Evolutionary conservation across 1,140 invertebrate species (phyloP).

Genomic region (Venustaconcha ellipsiformis): DNA sequence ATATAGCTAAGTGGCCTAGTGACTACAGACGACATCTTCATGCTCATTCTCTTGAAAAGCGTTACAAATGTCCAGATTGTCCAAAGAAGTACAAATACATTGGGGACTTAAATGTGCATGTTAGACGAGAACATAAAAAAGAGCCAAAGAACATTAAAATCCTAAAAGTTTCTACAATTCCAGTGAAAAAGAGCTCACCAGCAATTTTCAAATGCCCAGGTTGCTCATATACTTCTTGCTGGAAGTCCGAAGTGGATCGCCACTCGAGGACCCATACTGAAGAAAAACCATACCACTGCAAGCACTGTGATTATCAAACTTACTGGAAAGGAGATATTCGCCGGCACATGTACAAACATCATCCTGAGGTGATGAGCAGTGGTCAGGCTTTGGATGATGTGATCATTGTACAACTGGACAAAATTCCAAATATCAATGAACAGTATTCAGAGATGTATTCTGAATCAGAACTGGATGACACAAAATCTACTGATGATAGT

Average conservation of each 20-base stretch:
- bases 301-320: conserved; percentile 63
- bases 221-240: conserved; percentile 54
- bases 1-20: conserved; percentile 86
- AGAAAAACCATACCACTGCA: conserved; percentile 65
- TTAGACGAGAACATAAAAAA: conserved; percentile 58
- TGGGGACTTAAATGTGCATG: conserved; percentile 66
- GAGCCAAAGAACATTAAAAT: conserved; percentile 45
- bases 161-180: conserved; percentile 51
- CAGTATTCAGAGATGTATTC: conserved; percentile 1
- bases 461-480: background rate
- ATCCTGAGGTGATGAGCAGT: conserved; percentile 50
- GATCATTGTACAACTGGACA: conserved; percentile 31
- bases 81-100: conserved; percentile 69
- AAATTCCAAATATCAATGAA: conserved; percentile 7
- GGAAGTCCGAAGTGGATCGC: conserved; percentile 60
- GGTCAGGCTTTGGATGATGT: conserved; percentile 39
- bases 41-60: conserved; percentile 73
- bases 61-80: conserved; percentile 67
- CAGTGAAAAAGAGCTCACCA: conserved; percentile 54
- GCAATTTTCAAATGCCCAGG: conserved; percentile 58
- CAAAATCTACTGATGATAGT: background rate
- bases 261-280: conserved; percentile 58
- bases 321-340: conserved; percentile 71
- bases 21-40: conserved; percentile 80
- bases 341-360: conserved; percentile 68